Evolutionary conservation across 1,140 invertebrate species (phyloP), one percentile per base, ranked within the genome.

Genomic region (Laupala kohalensis): DNA sequence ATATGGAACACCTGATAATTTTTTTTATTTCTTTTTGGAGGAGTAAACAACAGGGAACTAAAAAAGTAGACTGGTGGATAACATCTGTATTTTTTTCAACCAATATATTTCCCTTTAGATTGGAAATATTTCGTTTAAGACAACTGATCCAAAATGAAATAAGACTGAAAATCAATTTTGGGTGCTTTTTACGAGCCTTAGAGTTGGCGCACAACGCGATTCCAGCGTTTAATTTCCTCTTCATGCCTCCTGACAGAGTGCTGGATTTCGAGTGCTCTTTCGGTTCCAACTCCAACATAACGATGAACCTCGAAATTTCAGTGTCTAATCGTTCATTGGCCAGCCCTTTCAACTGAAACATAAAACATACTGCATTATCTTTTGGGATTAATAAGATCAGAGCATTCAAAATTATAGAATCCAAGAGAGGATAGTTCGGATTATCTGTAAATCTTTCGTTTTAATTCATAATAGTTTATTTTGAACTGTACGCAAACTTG

Each of bases 201-300:
- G 81, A 77, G 23, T 83, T 82, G 0, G 88, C 92, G 71, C 90
- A 88, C 24, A 94, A 80, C 3, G 92, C 91, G 71, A 92, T 89
- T 9, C 88, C 92, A 26, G 94, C 85, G 71, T 88, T 92, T 2
- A 94, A 78, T 74, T 93, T 90, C 13, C 93, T 80, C 79, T 92
- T 91, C 92, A 93, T 93, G 23, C 93, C 93, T 24, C 92, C 93
- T 2, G 92, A 93, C 28, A 95, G 80, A n/a, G 85, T 86, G 15
- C 15, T 23, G 15, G 64, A 23, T 23, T 66, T 23, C 15, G 64
- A 6, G 15, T 66, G 23, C 64, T 66, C 6, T 23, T 66, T 66
- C 15, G 64, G 64, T 23, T 24, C 23, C 64, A 66, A 25, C 64
- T 66, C 64, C 64, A 66, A 66, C 64, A 66, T 25, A 23, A 23